phyloP scores from a whole-genome alignment of 2,888 invertebrate species.

The Neoascia interrupta region DNA sequence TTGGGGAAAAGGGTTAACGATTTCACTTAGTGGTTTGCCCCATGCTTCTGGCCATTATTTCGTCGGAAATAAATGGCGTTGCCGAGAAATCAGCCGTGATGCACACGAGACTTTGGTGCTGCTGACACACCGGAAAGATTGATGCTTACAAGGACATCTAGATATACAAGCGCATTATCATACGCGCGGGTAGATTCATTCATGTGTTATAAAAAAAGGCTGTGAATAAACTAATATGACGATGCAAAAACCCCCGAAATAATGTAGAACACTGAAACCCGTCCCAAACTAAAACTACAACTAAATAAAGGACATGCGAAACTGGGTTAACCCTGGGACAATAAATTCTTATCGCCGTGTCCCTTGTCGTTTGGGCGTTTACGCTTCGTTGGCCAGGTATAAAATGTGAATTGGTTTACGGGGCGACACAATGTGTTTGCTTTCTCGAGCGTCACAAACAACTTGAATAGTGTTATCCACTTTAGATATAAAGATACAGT shows the following conservation, averaged over 20 bases:
- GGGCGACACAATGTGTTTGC: constrained; percentile 64
- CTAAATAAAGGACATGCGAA: too few relatives aligned
- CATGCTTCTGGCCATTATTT: constrained; percentile 21
- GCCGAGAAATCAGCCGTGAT: too few relatives aligned
- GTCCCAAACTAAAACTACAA: too few relatives aligned
- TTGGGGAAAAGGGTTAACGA: constrained; percentile 30
- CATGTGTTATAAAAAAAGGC: too few relatives aligned
- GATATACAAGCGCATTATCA: too few relatives aligned
- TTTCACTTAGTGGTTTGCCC: constrained; percentile 52
- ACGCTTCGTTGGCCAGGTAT: constrained; percentile 72
- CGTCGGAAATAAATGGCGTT: background rate
- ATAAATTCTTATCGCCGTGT: constrained; percentile 74
- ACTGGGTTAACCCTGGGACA: constrained; percentile 67
- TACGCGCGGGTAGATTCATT: too few relatives aligned
- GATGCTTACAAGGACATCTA: too few relatives aligned
- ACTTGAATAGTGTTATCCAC: constrained; percentile 30
- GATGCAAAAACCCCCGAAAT: too few relatives aligned
- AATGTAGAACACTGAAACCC: too few relatives aligned
- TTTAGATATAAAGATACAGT: constrained; percentile 12
- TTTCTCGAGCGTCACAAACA: constrained; percentile 55
- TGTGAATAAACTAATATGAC: too few relatives aligned
- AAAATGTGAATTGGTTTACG: constrained; percentile 71
- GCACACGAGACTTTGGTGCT: too few relatives aligned
- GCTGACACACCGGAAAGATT: too few relatives aligned
- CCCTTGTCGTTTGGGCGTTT: constrained; percentile 73